A percentile compares a stretch with the other conserved stretches of the same genome.
Evolutionary conservation across 2,888 invertebrate genomes (phyloP).

Genomic region (Agrochola litura): DNA sequence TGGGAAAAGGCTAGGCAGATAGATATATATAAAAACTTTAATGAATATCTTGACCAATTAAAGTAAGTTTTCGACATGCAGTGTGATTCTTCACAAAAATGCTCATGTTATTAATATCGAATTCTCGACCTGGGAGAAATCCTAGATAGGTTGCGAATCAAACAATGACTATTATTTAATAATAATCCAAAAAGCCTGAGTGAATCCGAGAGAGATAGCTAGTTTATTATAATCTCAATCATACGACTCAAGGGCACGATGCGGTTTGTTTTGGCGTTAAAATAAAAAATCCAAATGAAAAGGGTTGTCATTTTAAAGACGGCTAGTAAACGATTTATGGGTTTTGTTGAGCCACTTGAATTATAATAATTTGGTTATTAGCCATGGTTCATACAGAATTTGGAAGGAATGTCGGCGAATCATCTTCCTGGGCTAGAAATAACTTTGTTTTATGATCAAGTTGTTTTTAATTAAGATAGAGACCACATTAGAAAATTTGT

Average conservation of each 20-base stretch:
- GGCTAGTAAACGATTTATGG: slow-evolving; percentile 70
- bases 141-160: neutral
- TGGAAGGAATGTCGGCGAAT: slow-evolving; percentile 58
- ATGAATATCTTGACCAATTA: too few relatives aligned
- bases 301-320: slow-evolving; percentile 77
- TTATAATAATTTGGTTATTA: slow-evolving; percentile 61
- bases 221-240: slow-evolving; percentile 66
- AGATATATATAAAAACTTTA: too few relatives aligned
- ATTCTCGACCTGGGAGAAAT: neutral
- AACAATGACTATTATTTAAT: too few relatives aligned
- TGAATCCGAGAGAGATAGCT: neutral
- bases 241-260: slow-evolving; percentile 74
- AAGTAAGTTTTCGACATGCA: neutral
- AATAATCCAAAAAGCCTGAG: neutral
- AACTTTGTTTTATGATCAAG: slow-evolving; percentile 18
- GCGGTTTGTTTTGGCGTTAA: slow-evolving; percentile 81
- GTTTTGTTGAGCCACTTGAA: slow-evolving; percentile 26
- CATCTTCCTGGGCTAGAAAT: slow-evolving; percentile 27
- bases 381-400: slow-evolving; percentile 55
- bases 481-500: slow-evolving; percentile 1
- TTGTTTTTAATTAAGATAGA: slow-evolving; percentile 19
- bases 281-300: slow-evolving; percentile 74
- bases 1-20: too few relatives aligned
- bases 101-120: neutral
- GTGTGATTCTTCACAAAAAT: neutral